These are phyloP conservation scores for Microdon myrmicae DNA, from an alignment of 2,888 invertebrate species.

Conservation along the genomic window DNA sequence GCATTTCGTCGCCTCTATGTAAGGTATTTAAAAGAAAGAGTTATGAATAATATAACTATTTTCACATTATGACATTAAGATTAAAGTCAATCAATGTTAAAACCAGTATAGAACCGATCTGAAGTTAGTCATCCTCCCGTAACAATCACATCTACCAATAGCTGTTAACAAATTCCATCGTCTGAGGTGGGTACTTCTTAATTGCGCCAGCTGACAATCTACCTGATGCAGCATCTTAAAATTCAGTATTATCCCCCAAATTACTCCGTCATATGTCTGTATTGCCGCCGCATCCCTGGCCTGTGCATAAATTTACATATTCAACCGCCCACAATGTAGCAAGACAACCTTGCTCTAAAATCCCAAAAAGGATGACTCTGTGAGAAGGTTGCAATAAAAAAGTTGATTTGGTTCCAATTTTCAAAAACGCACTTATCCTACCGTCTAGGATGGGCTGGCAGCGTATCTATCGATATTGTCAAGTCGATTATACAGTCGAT, in stretches of 20 bases:
- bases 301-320: slow-evolving; percentile 26
- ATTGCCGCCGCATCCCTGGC: background rate
- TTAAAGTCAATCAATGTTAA: too few relatives aligned
- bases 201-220: too few relatives aligned
- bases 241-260: slow-evolving; percentile 8
- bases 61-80: too few relatives aligned
- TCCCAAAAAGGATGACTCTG: slow-evolving; percentile 6
- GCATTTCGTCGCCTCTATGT: too few relatives aligned
- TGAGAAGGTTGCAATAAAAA: slow-evolving; percentile 27
- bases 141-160: too few relatives aligned
- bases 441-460: slow-evolving; percentile 15
- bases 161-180: too few relatives aligned
- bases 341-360: background rate
- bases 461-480: slow-evolving; percentile 37
- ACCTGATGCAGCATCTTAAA: too few relatives aligned
- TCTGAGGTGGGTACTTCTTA: too few relatives aligned
- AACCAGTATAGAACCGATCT: too few relatives aligned
- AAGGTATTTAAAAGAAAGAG: too few relatives aligned
- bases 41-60: too few relatives aligned
- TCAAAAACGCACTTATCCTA: slow-evolving; percentile 2
- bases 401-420: slow-evolving; percentile 20
- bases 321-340: background rate
- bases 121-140: too few relatives aligned
- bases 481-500: slow-evolving; percentile 39
- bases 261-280: background rate